Evolutionary conservation across 2,113 vertebrate species (phyloP), one percentile per base, ranked within the genome.

Genomic region (Eublepharis macularius): DNA sequence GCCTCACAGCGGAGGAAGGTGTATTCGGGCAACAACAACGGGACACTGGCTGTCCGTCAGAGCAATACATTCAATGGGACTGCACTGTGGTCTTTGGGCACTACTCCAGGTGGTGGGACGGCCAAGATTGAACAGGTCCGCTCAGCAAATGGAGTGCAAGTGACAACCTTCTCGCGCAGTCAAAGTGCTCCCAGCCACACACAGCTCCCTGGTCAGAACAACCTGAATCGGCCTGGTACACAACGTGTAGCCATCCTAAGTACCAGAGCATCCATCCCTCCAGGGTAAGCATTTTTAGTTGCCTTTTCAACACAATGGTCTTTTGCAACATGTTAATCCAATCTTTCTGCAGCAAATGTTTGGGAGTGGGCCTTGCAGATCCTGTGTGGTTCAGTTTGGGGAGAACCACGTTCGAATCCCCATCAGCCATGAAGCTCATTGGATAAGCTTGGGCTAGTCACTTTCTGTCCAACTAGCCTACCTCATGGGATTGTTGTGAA

Each of bases 171-270:
- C 10, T 91, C 93, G 16, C 83, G 96, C 43, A 92, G 90, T 63
- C 96, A 95, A 13, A 94, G 89, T 0, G 84, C 92, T 41, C 92
- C 95, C 21, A 2, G 89, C 41, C 93, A 91, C 87, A 94, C 88
- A 60, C 96, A 60, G 85, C 95, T 96, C 94, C 96, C 98, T 0
- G 98, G 98, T 8, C 98, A 98, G 94, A 99, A 99, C 96, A 99
- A 99, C 95, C 96, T 99, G 94, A 99, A 99, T 96, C 96, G 97
- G 39, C 98, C 98, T 0, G 97, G 98, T 80, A 97, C 97, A 0
- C 98, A 98, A 93, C 96, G 97, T 16, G 95, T 96, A 66, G 91
- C 97, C 10, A 92, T 97, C 47, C 93, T 96, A 54, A 94, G 97
- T 2, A 91, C 96, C 79, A 96, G 98, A 85, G 97, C 98, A 85